Evolutionary conservation across 2,797 vertebrate genomes (phyloP).

Genomic region (Austrolebias charrua): DNA sequence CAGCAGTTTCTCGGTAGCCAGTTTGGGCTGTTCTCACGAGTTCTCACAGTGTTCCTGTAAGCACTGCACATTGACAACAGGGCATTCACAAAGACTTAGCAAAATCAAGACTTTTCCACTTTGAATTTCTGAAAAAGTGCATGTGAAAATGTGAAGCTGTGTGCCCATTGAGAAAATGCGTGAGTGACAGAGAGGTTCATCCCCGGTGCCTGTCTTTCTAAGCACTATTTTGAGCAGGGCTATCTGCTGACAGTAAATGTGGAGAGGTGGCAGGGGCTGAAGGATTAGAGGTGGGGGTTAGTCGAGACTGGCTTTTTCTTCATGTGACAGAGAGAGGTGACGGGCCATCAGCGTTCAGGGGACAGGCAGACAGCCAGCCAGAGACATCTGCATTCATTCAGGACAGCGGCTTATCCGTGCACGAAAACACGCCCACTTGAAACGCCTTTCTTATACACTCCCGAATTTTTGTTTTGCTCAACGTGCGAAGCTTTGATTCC

Average conservation of each 20-base stretch:
- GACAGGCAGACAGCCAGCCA: conserved; percentile 80
- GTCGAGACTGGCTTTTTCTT: conserved; percentile 71
- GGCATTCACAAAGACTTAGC: conserved; percentile 59
- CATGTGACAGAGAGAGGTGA: conserved; percentile 75
- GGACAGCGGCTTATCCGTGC: conserved; percentile 86
- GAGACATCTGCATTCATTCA: conserved; percentile 99
- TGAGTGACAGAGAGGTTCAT: conserved; percentile 79
- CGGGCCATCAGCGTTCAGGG: conserved; percentile 68
- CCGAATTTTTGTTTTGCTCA: conserved; percentile 49
- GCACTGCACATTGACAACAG: conserved; percentile 64
- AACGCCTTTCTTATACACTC: conserved; percentile 67
- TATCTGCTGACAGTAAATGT: conserved; percentile 71
- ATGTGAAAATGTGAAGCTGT: conserved; percentile 69
- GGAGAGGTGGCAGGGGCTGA: conserved; percentile 67
- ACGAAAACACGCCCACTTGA: conserved; percentile 77
- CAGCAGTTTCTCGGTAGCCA: conserved; percentile 32
- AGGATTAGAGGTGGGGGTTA: conserved; percentile 74
- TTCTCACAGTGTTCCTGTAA: conserved; percentile 51
- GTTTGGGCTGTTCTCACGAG: conserved; percentile 49
- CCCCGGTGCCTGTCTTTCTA: conserved; percentile 69
- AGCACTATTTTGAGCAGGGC: conserved; percentile 67
- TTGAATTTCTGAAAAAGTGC: conserved; percentile 55
- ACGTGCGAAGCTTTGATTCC: conserved; percentile 9
- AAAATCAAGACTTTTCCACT: conserved; percentile 53
- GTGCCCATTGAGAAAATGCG: conserved; percentile 67